Evolutionary conservation across 2,113 vertebrate species (phyloP).

Genomic region (Osmerus mordax): DNA sequence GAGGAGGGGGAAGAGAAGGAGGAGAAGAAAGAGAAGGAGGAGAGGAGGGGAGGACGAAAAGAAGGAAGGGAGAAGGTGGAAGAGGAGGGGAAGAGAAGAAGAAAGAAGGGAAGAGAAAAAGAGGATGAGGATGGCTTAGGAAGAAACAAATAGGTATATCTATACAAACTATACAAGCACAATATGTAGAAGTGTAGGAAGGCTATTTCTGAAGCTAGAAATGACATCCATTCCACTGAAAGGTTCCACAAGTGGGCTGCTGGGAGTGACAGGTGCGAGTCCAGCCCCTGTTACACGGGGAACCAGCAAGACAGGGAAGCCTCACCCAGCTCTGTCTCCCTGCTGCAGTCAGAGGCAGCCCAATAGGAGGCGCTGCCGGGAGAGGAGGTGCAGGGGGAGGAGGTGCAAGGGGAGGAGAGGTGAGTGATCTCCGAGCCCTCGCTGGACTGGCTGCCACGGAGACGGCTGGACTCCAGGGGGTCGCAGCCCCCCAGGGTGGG

Average conservation of each 20-base stretch:
- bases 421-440: constrained; percentile 78
- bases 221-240: too few species aligned
- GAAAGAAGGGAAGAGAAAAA: background rate
- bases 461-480: constrained; percentile 72
- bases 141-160: too few species aligned
- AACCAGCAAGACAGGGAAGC: background rate
- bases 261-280: too few species aligned
- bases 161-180: too few species aligned
- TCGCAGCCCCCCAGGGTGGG: constrained; percentile 77
- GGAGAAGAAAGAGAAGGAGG: background rate
- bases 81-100: background rate
- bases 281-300: too few species aligned
- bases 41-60: too few species aligned
- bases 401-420: constrained; percentile 63
- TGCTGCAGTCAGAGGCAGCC: constrained; percentile 70
- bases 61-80: background rate
- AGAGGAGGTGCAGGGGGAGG: constrained; percentile 61
- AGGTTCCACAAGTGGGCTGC: too few species aligned
- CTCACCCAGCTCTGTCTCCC: constrained; percentile 67
- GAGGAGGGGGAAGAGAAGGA: background rate
- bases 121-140: background rate
- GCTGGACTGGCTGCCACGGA: constrained; percentile 75
- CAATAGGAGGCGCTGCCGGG: constrained; percentile 66
- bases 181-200: too few species aligned
- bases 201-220: too few species aligned